Conservation (phyloP, 2,113 vertebrate species). For the Pogona vitticeps region DNA sequence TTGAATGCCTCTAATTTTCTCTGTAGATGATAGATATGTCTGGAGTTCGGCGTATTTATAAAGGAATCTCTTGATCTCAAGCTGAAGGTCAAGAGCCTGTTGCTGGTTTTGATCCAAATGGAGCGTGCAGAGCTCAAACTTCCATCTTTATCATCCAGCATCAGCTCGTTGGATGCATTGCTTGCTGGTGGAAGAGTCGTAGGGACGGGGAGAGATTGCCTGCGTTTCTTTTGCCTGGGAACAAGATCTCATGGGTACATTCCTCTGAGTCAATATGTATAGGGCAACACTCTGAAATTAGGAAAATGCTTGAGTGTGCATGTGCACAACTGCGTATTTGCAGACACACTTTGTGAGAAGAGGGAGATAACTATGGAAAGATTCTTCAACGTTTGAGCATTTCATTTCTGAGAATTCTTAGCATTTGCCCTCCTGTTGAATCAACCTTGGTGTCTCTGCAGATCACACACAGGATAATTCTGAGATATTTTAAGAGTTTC, state of each 20-base stretch:
- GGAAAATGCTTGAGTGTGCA: background rate
- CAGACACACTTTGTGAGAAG: no score
- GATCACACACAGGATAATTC: no score
- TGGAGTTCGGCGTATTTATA: constrained; percentile 19
- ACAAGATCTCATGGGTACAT: background rate
- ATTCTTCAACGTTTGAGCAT: no score
- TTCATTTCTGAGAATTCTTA: no score
- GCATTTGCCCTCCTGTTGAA: no score
- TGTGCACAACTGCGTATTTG: no score
- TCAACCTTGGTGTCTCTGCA: no score
- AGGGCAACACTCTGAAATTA: background rate
- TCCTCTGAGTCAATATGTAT: background rate
- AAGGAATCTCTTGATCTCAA: constrained; percentile 27
- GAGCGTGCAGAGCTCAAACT: background rate
- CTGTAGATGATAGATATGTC: constrained; percentile 8
- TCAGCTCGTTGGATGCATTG: background rate
- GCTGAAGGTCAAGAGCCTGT: background rate
- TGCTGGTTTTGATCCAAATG: constrained; percentile 8
- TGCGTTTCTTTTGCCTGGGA: background rate
- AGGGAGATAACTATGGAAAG: no score
- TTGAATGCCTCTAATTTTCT: constrained; percentile 26
- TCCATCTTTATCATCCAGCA: background rate
- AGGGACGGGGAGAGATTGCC: background rate
- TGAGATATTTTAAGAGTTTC: no score
- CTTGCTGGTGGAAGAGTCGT: background rate